Percentiles rank a stretch among this genome's conserved stretches.
Evolutionary conservation across 2,888 invertebrate genomes (phyloP).

Genomic region (Scaeva pyrastri): DNA sequence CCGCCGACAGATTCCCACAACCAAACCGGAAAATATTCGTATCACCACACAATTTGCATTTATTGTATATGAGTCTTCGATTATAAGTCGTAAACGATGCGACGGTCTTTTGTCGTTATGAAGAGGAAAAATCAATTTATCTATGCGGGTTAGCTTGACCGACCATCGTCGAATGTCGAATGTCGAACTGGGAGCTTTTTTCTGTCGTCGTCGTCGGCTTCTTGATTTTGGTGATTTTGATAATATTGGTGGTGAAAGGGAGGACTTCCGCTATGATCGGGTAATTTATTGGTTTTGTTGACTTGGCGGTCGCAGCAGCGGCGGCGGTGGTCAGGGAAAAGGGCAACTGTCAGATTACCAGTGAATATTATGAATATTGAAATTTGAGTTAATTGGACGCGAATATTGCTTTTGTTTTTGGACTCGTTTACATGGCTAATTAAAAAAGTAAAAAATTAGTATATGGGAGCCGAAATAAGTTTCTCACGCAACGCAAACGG

Average conservation of each 20-base stretch:
- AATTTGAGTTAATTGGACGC: constrained; percentile 67
- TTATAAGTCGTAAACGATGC: constrained; percentile 42
- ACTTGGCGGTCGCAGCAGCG: not conserved
- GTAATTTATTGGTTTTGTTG: constrained; percentile 66
- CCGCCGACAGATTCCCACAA: constrained; percentile 73
- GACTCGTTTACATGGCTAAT: constrained; percentile 43
- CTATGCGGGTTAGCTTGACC: constrained; percentile 14
- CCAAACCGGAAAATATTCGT: constrained; percentile 75
- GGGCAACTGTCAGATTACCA: constrained; percentile 3
- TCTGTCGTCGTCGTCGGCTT: too few species aligned
- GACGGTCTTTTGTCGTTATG: constrained; percentile 21
- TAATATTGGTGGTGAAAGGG: constrained; percentile 25
- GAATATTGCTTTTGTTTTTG: constrained; percentile 50
- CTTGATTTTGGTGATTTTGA: too few species aligned
- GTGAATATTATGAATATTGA: constrained; percentile 70
- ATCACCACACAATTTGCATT: constrained; percentile 75
- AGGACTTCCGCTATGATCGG: constrained; percentile 62
- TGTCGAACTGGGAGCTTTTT: not conserved
- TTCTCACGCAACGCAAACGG: constrained; percentile 9
- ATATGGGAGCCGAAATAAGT: constrained; percentile 31
- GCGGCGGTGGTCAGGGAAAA: not conserved
- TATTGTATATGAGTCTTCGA: constrained; percentile 38
- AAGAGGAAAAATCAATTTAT: constrained; percentile 35
- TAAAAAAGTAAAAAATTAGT: constrained; percentile 1
- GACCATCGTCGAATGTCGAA: too few species aligned